A percentile compares a stretch with the other conserved stretches of the same genome.
phyloP scores from a whole-genome alignment of 2,113 vertebrate genomes.

The Cyanocitta stelleri region DNA sequence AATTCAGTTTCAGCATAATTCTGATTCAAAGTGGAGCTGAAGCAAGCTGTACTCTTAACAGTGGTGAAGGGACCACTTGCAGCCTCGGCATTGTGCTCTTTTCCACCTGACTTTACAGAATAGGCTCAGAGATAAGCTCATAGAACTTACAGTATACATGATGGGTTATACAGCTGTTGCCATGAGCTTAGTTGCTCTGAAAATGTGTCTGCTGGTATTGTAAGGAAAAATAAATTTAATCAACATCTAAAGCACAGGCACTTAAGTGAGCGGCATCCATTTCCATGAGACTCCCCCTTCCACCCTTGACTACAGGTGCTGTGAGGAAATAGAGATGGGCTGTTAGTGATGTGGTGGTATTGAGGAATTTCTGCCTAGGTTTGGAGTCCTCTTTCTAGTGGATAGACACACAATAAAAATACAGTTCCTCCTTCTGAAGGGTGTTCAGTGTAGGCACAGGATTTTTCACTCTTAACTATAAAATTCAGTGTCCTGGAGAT shows the following conservation, averaged over 20 bases:
- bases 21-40: neutral
- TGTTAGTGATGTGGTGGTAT: neutral
- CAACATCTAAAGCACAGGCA: neutral
- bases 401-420: neutral
- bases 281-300: neutral
- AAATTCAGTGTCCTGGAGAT: neutral
- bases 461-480: neutral
- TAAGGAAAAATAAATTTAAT: neutral
- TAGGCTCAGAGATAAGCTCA: neutral
- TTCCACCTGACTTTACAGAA: neutral
- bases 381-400: neutral
- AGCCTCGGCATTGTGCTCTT: neutral
- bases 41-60: neutral
- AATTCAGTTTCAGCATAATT: slow-evolving; percentile 26
- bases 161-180: neutral
- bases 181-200: neutral
- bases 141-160: accelerated
- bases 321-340: neutral
- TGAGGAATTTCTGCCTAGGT: neutral
- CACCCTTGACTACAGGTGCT: neutral
- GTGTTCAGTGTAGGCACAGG: neutral
- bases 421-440: neutral
- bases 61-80: neutral
- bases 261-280: neutral
- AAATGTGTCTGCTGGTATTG: neutral